phyloP scores from a whole-genome alignment of 2,888 invertebrate genomes.

The Drosophila histrio region DNA sequence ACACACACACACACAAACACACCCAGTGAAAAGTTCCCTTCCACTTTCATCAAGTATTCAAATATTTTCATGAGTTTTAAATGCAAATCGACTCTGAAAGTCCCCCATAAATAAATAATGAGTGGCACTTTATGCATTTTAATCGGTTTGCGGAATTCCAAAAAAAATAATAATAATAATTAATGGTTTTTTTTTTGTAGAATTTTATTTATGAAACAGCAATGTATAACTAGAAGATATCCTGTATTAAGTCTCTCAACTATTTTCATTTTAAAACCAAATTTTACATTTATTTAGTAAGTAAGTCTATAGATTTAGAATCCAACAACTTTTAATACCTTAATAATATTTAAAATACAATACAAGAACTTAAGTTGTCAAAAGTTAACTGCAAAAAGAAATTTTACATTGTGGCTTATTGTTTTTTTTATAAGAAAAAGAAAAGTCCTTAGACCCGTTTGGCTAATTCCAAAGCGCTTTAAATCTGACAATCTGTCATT shows the following conservation, averaged over 20 bases:
- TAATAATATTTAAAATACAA: not conserved
- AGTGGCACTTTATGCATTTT: slow-evolving; percentile 35
- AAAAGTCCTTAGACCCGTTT: not conserved
- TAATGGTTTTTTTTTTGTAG: not conserved
- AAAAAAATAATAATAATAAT: slow-evolving; percentile 4
- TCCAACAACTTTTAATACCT: not conserved
- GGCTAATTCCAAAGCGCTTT: slow-evolving; percentile 15
- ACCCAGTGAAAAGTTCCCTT: not conserved
- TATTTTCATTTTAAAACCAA: too few relatives aligned
- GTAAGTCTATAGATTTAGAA: too few relatives aligned
- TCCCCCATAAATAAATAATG: slow-evolving; percentile 46
- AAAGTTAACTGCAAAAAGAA: not conserved
- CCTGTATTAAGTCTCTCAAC: too few relatives aligned
- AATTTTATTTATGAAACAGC: not conserved
- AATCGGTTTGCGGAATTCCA: slow-evolving; percentile 26
- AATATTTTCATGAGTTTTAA: slow-evolving; percentile 61
- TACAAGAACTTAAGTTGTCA: not conserved
- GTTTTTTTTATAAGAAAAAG: not conserved
- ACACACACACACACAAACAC: not conserved
- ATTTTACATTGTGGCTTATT: not conserved
- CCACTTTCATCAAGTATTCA: slow-evolving; percentile 31
- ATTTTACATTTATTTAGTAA: too few relatives aligned
- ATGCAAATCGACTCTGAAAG: slow-evolving; percentile 9
- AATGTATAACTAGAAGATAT: not conserved
- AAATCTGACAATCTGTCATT: slow-evolving; percentile 26